Conservation (phyloP, 2,888 invertebrate species). For the Acanthoscelides obtectus region DNA sequence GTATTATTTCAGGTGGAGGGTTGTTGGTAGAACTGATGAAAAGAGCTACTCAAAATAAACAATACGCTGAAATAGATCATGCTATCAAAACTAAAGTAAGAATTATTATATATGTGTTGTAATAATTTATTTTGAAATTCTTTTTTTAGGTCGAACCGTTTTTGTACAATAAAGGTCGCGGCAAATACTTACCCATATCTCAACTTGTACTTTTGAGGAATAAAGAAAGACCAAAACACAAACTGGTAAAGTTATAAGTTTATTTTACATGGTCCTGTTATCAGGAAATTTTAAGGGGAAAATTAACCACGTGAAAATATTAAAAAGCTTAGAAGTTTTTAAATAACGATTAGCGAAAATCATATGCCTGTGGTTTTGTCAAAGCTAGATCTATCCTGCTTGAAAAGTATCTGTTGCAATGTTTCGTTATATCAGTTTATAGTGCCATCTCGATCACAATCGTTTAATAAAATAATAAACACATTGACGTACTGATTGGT, state of each 20-base stretch:
- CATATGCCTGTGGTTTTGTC: no score
- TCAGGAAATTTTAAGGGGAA: background rate
- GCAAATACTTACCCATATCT: constrained; percentile 84
- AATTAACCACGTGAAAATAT: no score
- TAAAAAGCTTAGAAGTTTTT: no score
- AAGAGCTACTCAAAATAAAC: constrained; percentile 82
- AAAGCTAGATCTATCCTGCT: no score
- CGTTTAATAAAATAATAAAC: no score
- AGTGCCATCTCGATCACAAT: no score
- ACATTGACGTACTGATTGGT: no score
- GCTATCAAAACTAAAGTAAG: constrained; percentile 75
- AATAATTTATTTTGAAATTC: constrained; percentile 4
- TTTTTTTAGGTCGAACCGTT: constrained; percentile 70
- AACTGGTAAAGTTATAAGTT: constrained; percentile 71
- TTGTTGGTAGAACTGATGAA: constrained; percentile 92
- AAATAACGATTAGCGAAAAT: no score
- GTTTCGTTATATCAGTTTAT: no score
- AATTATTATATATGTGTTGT: background rate
- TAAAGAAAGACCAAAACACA: constrained; percentile 76
- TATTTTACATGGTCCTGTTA: no score
- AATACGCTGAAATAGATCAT: constrained; percentile 87
- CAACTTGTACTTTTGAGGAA: constrained; percentile 84
- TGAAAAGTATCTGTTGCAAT: no score
- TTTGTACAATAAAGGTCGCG: constrained; percentile 89
- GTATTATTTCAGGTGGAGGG: constrained; percentile 70